Percentiles rank a stretch among this genome's conserved stretches.
Conservation (phyloP, 2,113 vertebrate genomes). For the Rhombomys opimus region DNA sequence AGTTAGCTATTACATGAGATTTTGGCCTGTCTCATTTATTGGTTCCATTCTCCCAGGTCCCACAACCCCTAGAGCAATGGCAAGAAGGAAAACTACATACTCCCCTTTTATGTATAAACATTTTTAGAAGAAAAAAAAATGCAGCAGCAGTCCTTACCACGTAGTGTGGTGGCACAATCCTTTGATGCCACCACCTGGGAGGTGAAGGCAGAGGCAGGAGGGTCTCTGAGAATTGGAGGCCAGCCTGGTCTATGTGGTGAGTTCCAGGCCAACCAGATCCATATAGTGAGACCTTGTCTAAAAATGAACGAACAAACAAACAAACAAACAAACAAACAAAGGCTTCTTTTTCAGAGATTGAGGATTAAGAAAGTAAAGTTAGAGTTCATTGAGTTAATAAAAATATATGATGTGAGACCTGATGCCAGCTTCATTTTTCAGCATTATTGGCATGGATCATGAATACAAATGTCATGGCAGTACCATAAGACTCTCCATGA, state of each 20-base stretch:
- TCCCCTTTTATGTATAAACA: constrained; percentile 28
- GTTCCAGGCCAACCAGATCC: background rate
- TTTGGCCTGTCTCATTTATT: background rate
- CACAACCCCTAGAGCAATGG: background rate
- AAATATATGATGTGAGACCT: background rate
- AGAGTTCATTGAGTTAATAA: background rate
- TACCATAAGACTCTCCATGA: background rate
- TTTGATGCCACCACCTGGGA: background rate
- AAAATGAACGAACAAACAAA: background rate
- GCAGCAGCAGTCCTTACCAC: background rate
- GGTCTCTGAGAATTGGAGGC: background rate
- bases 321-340: background rate
- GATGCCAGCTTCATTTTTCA: background rate
- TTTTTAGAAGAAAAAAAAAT: constrained; percentile 17
- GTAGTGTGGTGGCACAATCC: background rate
- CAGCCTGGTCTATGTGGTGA: background rate
- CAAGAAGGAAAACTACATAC: background rate
- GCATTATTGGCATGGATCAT: background rate
- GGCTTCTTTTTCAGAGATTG: background rate
- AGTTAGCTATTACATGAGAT: background rate
- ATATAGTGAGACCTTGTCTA: background rate
- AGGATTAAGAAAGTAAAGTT: background rate
- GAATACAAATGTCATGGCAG: background rate
- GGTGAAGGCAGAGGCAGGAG: background rate
- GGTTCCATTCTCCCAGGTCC: background rate